Base-by-base conservation (phyloP, 1,140 invertebrate genomes). In the Pachyrhynchus sulphureomaculatus region DNA sequence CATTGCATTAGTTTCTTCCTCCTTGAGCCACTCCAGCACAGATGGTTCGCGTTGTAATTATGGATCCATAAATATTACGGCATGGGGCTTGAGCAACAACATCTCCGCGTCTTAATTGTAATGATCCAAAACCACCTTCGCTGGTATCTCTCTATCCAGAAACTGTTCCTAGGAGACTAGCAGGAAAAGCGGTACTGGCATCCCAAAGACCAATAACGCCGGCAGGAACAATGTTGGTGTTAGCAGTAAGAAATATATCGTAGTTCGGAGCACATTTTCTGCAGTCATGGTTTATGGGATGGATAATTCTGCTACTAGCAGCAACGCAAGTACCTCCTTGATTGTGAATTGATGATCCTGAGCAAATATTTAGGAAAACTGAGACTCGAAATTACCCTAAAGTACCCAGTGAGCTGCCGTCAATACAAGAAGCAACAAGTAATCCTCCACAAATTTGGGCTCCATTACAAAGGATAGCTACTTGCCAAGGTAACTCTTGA, bases 341-440 rank as follows among this genome's bases (percentile, higher is more conserved):
- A 9, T 73, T 74, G 4, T 70, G 68, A 1, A 67, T 63, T 0
- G 75, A 70, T 32, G 79, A 78, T 3, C 80, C 80, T 4, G 76
- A 76, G 42, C 78, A 71, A 0, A 81, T 66, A 0, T 72, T 73
- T 4, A 66, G 33, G 6, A n/a, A 10, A 29, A 29, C 26, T n/a
- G 15, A 60, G 17, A 62, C 18, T 4, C 20, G 34, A 9, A 32
- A 61, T 55, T 8, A 65, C 64, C 1, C 20, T 72, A 65, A 26
- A 62, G 56, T 0, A 76, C 75, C 71, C 88, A 90, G 72, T 90
- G 88, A 5, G 87, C 86, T 18, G 88, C 88, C 4, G 86, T 88
- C 1, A 90, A 63, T 20, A 88, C 76, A 37, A 5, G 76, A 69
- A 12, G 78, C 77, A 18, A 87, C 79, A n/a, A 88, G 78, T 1